Evolutionary conservation across 2,888 invertebrate genomes (phyloP).

Genomic region (Spilarctia lutea): DNA sequence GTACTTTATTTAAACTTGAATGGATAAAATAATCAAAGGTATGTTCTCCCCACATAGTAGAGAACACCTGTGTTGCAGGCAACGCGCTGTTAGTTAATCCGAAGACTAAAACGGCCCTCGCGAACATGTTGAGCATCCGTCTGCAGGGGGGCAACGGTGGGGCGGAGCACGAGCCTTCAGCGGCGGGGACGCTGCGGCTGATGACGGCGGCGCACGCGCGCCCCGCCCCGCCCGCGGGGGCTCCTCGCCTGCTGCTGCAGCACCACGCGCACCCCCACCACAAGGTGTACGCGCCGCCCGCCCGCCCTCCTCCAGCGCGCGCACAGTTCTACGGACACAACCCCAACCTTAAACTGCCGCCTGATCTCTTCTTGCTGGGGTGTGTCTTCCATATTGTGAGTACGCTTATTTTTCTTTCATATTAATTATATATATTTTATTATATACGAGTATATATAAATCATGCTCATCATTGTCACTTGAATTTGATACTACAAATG

Average conservation of each 20-base stretch:
- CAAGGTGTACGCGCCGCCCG: slow-evolving; percentile 80
- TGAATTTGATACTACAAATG: too few relatives aligned
- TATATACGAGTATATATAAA: too few relatives aligned
- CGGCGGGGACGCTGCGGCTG: slow-evolving; percentile 90
- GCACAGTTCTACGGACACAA: slow-evolving; percentile 97
- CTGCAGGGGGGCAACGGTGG: slow-evolving; percentile 78
- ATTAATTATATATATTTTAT: too few relatives aligned
- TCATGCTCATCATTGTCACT: too few relatives aligned
- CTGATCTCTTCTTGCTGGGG: slow-evolving; percentile 95
- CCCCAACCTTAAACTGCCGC: slow-evolving; percentile 95
- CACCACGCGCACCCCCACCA: slow-evolving; percentile 32
- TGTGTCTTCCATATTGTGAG: slow-evolving; percentile 95
- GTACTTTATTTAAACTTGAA: not conserved
- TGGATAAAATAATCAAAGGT: not conserved
- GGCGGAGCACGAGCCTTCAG: slow-evolving; percentile 86
- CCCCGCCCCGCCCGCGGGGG: slow-evolving; percentile 76
- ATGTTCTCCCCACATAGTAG: slow-evolving; percentile 12
- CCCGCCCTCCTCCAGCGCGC: slow-evolving; percentile 87
- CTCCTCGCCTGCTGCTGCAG: slow-evolving; percentile 40
- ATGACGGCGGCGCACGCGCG: slow-evolving; percentile 93
- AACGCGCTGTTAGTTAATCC: slow-evolving; percentile 91
- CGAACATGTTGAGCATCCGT: slow-evolving; percentile 96
- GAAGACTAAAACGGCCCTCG: slow-evolving; percentile 97
- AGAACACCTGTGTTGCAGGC: slow-evolving; percentile 52
- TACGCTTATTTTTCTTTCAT: slow-evolving; percentile 19